Conservation (phyloP, 1,140 invertebrate genomes). For the Idris sp. region DNA sequence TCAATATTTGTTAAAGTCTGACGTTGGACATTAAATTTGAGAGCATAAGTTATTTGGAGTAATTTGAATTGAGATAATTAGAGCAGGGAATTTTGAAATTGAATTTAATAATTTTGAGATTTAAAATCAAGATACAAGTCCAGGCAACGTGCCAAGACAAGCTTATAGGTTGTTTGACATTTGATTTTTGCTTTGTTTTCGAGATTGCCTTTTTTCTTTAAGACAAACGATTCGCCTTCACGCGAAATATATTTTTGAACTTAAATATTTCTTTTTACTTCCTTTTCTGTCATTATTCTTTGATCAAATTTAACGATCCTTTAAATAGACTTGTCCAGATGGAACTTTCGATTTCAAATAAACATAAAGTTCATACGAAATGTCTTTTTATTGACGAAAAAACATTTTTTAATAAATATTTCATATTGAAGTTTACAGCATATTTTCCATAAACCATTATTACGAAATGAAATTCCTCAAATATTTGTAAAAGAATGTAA, state of each 20-base stretch:
- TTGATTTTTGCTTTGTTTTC: conserved; percentile 24
- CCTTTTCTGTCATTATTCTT: conserved; percentile 1
- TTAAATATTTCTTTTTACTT: neutral
- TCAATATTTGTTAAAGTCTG: no score
- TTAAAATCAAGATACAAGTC: conserved; percentile 20
- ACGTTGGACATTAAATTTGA: no score
- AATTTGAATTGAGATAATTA: no score
- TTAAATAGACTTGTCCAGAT: conserved; percentile 8
- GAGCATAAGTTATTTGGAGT: no score
- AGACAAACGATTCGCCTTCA: conserved; percentile 16
- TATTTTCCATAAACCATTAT: conserved; percentile 10
- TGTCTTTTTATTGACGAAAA: neutral
- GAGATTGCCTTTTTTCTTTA: conserved; percentile 24
- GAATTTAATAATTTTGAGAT: no score
- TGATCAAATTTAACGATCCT: conserved; percentile 2
- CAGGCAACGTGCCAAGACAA: conserved; percentile 26
- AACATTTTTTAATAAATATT: conserved; percentile 5
- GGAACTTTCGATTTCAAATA: neutral
- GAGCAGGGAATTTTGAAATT: no score
- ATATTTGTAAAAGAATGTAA: conserved; percentile 17
- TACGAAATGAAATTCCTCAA: conserved; percentile 12
- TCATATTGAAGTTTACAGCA: neutral
- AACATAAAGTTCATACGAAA: no score
- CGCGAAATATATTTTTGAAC: conserved; percentile 17
- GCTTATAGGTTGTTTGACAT: conserved; percentile 31